Base-by-base conservation (phyloP, 2,888 invertebrate species). In the Lissonota sp. region DNA sequence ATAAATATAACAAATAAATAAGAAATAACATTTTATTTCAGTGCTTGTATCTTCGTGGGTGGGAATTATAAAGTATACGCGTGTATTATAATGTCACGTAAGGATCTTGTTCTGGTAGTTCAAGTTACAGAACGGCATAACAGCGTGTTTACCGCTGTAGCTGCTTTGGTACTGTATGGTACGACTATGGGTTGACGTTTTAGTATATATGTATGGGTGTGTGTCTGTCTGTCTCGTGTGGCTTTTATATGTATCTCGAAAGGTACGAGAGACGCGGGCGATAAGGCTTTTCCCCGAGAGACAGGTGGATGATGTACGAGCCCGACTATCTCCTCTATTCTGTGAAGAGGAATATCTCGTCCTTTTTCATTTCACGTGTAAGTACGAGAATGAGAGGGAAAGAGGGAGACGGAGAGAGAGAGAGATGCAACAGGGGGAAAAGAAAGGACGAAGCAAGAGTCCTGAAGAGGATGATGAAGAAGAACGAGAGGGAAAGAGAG, bases 281-380 rank as follows among this genome's bases (percentile, higher is more conserved):
- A 85, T 86, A 85, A 86, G 85, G 82, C 78, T 75, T 74, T 26
- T 58, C 75, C 70, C 71, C 82, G 85, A 84, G 80, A 84, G 84
- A 75, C 84, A 83, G 80, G 80, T 80, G 80, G 80, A 77, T 78
- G 79, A 77, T 76, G 79, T 83, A 69, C 81, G 84, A 82, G 82
- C 82, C 84, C 83, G 84, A 84, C 86, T 84, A 83, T 84, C 83
- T 84, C 86, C 85, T 26, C 80, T 83, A 86, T 51, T 16, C 69
- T 57, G 70, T 55, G 77, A 58, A 58, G 58, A 77, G 69, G 26
- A 37, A 49, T 85, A 85, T 86, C 86, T 86, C 83, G 86, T 86
- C 88, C 86, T 84, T 44, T 44, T 83, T 87, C 55, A n/a, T 53
- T 51, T 55, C 51, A 42, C 62, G 40, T 62, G 60, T 40, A 16